Conservation (phyloP, 1,140 invertebrate species). For the Drosophila bifasciata region DNA sequence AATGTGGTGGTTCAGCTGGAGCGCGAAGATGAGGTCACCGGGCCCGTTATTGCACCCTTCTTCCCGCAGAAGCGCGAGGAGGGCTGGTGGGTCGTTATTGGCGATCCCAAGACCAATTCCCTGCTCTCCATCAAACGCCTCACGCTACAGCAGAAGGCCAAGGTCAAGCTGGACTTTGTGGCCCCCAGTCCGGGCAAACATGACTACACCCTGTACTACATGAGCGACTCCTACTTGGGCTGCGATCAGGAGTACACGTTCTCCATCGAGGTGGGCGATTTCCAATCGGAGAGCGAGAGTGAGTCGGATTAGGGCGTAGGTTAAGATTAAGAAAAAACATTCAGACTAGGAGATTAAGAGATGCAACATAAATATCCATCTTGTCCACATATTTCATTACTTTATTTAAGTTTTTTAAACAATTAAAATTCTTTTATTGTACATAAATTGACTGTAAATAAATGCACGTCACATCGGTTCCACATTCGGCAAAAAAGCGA, state of each 20-base stretch:
- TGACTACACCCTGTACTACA: constrained; percentile 98
- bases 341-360: too few relatives aligned
- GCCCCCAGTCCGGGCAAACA: constrained; percentile 93
- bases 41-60: constrained; percentile 98
- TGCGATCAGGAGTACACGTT: constrained; percentile 99
- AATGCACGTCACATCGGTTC: too few relatives aligned
- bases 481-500: too few relatives aligned
- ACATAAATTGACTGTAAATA: too few relatives aligned
- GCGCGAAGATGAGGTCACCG: constrained; percentile 97
- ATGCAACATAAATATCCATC: constrained; percentile 23
- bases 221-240: constrained; percentile 99
- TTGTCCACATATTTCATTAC: constrained; percentile 9
- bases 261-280: constrained; percentile 91
- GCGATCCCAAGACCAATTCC: constrained; percentile 97
- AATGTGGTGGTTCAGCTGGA: constrained; percentile 96
- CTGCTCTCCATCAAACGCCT: constrained; percentile 98
- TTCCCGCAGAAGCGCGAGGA: constrained; percentile 99
- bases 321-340: not conserved
- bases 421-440: not conserved
- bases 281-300: constrained; percentile 86
- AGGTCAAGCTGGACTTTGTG: constrained; percentile 97
- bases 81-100: constrained; percentile 99
- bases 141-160: constrained; percentile 96
- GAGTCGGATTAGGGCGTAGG: constrained; percentile 85
- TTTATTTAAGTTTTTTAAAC: not conserved